These are phyloP conservation scores for Symphodus melops DNA, from an alignment of 2,113 vertebrate species.

Conservation along the genomic window DNA sequence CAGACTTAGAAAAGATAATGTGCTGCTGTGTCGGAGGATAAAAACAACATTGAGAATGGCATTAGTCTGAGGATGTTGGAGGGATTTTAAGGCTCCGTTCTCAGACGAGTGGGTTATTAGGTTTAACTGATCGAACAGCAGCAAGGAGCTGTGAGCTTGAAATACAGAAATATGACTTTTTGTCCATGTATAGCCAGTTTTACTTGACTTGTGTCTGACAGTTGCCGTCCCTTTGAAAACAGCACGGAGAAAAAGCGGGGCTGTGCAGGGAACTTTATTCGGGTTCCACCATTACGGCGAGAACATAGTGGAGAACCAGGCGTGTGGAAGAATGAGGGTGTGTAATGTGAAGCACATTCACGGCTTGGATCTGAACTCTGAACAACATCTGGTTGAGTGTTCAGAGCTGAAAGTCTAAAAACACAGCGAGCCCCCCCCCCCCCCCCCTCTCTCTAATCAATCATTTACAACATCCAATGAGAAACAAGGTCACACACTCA, in stretches of 20 bases:
- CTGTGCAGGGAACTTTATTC: neutral
- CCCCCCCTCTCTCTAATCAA: constrained; percentile 57
- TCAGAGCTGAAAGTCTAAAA: constrained; percentile 18
- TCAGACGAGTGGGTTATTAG: no score
- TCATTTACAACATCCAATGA: constrained; percentile 53
- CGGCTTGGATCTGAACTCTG: constrained; percentile 12
- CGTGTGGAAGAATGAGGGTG: constrained; percentile 24
- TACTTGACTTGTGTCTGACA: neutral
- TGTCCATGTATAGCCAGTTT: neutral
- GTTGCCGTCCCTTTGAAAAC: neutral
- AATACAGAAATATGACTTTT: no score
- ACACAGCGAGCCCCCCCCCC: no score
- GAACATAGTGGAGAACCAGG: constrained; percentile 1
- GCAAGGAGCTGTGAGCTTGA: no score
- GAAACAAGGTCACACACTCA: constrained; percentile 48
- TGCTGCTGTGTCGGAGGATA: no score
- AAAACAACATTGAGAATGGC: no score
- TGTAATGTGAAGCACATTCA: constrained; percentile 28
- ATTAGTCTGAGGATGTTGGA: no score
- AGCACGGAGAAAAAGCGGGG: neutral
- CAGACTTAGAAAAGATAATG: no score
- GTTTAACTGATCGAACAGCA: no score
- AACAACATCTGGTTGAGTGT: constrained; percentile 44
- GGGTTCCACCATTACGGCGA: neutral
- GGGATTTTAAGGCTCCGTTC: no score